These are phyloP conservation scores for Anabacerthia variegaticeps DNA, from an alignment of 2,797 vertebrate species.

Conservation along the genomic window DNA sequence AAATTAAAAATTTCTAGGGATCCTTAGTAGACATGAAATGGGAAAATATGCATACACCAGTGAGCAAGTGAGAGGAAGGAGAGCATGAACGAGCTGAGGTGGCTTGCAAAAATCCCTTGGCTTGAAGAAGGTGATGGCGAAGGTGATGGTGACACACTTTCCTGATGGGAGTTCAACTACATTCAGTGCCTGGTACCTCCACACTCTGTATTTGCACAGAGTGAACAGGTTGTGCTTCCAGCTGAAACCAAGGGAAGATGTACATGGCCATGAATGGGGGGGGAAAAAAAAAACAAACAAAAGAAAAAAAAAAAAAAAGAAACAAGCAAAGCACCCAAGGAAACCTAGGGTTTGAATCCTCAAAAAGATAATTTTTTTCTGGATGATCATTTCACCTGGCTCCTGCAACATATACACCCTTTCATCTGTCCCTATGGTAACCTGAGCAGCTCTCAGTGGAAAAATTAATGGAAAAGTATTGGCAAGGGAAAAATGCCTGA, in stretches of 20 bases:
- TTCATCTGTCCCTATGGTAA: neutral
- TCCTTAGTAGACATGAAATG: neutral
- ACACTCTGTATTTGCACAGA: neutral
- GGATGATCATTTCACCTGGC: neutral
- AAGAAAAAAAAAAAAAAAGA: neutral
- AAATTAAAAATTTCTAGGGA: neutral
- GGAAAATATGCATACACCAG: neutral
- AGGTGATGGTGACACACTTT: neutral
- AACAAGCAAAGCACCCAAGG: neutral
- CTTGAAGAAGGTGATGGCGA: neutral
- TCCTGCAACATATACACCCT: neutral
- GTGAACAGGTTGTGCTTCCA: accelerated
- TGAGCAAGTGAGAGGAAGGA: neutral
- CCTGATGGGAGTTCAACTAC: neutral
- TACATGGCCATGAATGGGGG: accelerated
- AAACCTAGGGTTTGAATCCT: neutral
- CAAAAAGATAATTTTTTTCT: neutral
- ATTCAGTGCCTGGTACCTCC: neutral
- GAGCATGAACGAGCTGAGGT: neutral
- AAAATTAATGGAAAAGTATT: neutral
- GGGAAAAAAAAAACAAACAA: neutral
- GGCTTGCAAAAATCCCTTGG: neutral
- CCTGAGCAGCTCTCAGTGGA: neutral
- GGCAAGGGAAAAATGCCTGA: neutral
- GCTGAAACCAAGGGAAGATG: neutral